Conservation (phyloP, 2,888 invertebrate species). For the Ornithoptera alexandrae region DNA sequence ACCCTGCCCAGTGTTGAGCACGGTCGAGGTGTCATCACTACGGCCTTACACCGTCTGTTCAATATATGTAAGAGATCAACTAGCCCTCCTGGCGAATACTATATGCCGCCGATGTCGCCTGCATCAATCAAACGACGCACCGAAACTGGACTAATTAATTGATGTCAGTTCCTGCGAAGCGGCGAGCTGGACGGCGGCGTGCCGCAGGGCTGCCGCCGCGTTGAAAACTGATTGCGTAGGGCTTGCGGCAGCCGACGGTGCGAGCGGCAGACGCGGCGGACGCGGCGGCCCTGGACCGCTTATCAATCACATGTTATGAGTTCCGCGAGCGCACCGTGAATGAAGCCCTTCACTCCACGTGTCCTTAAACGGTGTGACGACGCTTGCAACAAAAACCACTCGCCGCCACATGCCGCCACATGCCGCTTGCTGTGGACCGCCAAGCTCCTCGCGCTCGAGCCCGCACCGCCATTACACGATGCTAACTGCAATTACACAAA, state of each 20-base stretch:
- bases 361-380: slow-evolving; percentile 48
- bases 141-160: slow-evolving; percentile 66
- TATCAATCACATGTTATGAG: slow-evolving; percentile 46
- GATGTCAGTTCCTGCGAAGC: slow-evolving; percentile 54
- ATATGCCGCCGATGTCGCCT: background rate
- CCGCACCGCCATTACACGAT: too few relatives aligned
- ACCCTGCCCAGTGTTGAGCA: too few relatives aligned
- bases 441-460: background rate
- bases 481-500: slow-evolving; percentile 32
- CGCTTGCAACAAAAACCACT: slow-evolving; percentile 48
- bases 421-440: background rate
- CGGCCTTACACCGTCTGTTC: too few relatives aligned
- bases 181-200: slow-evolving; percentile 36
- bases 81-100: too few relatives aligned
- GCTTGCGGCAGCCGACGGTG: slow-evolving; percentile 4
- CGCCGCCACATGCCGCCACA: slow-evolving; percentile 28
- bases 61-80: too few relatives aligned
- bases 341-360: slow-evolving; percentile 57
- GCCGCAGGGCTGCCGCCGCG: background rate
- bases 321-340: slow-evolving; percentile 45
- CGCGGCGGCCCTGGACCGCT: slow-evolving; percentile 6
- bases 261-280: background rate
- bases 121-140: slow-evolving; percentile 57
- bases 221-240: slow-evolving; percentile 3
- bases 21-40: too few relatives aligned